Evolutionary conservation across 2,797 vertebrate genomes (phyloP).

Genomic region (Epinephelus awoara): DNA sequence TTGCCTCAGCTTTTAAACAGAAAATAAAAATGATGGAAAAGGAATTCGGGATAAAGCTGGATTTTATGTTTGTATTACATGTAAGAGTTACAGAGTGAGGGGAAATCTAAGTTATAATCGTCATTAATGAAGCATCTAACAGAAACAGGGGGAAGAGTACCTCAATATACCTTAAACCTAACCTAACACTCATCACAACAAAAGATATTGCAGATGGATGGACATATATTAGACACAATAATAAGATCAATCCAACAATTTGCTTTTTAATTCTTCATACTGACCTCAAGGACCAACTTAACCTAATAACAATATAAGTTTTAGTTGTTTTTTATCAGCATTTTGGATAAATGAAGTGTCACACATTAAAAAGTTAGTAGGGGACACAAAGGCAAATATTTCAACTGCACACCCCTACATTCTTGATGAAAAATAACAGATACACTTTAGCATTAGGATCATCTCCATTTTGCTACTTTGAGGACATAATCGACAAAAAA

Average conservation of each 20-base stretch:
- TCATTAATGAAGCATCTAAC: not conserved
- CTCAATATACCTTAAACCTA: not conserved
- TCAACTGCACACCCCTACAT: not conserved
- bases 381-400: not conserved
- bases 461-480: not conserved
- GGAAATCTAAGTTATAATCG: not conserved
- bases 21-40: conserved; percentile 6
- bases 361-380: not conserved
- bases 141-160: not conserved
- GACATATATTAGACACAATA: not conserved
- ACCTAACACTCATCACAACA: not conserved
- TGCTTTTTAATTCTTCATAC: not conserved
- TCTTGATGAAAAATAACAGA: no score
- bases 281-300: not conserved
- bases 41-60: not conserved
- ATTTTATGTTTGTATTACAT: not conserved
- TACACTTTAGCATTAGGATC: not conserved
- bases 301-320: not conserved
- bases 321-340: not conserved
- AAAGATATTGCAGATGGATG: not conserved
- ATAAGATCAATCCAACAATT: not conserved
- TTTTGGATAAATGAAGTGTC: not conserved
- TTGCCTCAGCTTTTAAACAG: not conserved
- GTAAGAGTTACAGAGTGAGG: not conserved
- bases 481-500: not conserved